These are phyloP conservation scores for Polyploca ridens DNA, from an alignment of 2,888 invertebrate genomes.

Conservation along the genomic window DNA sequence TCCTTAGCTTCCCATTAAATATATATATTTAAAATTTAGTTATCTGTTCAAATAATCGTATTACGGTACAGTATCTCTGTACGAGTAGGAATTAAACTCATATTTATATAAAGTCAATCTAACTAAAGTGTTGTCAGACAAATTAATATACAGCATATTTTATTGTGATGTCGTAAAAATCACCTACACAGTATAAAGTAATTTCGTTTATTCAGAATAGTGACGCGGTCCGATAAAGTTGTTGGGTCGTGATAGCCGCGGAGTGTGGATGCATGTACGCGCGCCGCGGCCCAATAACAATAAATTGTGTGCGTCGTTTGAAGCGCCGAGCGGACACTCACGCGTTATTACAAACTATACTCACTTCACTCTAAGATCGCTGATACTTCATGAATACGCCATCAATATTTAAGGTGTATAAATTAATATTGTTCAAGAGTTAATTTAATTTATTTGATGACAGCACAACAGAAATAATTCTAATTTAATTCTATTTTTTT, in stretches of 20 bases:
- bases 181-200: constrained; percentile 55
- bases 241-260: constrained; percentile 80
- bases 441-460: not conserved
- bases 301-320: constrained; percentile 81
- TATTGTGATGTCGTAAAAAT: constrained; percentile 47
- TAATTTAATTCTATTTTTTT: no score
- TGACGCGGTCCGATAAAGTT: constrained; percentile 74
- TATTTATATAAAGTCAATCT: not conserved
- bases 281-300: constrained; percentile 81
- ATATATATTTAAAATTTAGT: no score
- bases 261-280: constrained; percentile 83
- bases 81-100: no score
- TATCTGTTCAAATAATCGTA: no score
- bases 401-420: not conserved
- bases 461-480: not conserved
- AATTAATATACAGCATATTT: constrained; percentile 38
- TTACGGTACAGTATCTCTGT: no score
- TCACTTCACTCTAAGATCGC: constrained; percentile 3
- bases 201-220: constrained; percentile 62
- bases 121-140: constrained; percentile 23
- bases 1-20: no score
- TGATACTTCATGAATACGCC: not conserved
- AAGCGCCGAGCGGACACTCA: constrained; percentile 65
- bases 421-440: not conserved
- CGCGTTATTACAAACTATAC: constrained; percentile 23